Percentiles rank a stretch among this genome's conserved stretches.
These are phyloP conservation scores for Pogonocherus hispidulus DNA, from an alignment of 2,888 invertebrate genomes.

Conservation along the genomic window DNA sequence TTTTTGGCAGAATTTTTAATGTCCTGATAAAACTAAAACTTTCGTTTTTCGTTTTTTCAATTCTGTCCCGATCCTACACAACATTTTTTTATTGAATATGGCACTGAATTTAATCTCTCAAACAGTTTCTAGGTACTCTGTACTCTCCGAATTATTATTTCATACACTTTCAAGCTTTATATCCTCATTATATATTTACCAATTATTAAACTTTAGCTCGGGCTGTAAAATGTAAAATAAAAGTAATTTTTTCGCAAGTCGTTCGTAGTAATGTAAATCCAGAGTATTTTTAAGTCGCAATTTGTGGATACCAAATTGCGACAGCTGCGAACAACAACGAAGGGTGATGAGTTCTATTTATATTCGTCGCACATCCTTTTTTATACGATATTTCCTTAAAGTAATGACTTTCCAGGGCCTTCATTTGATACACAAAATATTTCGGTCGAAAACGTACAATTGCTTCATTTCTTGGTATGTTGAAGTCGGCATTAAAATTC, in stretches of 20 bases:
- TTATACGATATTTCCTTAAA: conserved; percentile 11
- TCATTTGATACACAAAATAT: neutral
- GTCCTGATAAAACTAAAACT: no score
- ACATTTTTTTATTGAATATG: no score
- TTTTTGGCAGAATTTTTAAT: no score
- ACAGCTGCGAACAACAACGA: conserved; percentile 3
- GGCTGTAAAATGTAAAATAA: neutral
- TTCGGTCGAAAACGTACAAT: neutral
- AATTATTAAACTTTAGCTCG: neutral
- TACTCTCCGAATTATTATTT: neutral
- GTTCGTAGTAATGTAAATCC: neutral
- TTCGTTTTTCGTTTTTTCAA: no score
- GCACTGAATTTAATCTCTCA: no score
- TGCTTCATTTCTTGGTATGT: neutral
- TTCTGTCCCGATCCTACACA: no score
- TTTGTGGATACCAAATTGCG: conserved; percentile 1
- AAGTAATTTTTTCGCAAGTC: no score
- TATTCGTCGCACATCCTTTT: neutral
- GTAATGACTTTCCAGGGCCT: neutral
- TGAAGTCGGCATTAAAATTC: no score
- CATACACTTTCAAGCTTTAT: neutral
- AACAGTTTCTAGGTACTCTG: no score
- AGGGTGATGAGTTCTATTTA: conserved; percentile 7
- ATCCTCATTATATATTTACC: neutral
- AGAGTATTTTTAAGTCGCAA: conserved; percentile 1